phyloP scores from a whole-genome alignment of 2,888 invertebrate species.

The Drosophila prolongata region DNA sequence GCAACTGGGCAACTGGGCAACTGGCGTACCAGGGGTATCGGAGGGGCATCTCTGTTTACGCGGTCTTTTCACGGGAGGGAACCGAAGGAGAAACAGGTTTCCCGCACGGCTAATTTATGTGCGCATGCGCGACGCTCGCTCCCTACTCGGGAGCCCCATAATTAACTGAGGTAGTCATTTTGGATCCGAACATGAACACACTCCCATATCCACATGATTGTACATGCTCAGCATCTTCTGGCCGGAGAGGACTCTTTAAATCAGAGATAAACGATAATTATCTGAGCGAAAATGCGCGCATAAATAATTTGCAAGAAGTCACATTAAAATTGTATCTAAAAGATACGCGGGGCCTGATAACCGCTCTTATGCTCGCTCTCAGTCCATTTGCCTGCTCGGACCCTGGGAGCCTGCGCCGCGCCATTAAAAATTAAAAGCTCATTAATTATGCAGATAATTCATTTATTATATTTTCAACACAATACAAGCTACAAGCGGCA shows the following conservation, averaged over 20 bases:
- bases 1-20: too few species aligned
- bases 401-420: slow-evolving; percentile 59
- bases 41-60: slow-evolving; percentile 55
- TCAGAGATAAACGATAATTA: slow-evolving; percentile 84
- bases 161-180: slow-evolving; percentile 83
- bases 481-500: slow-evolving; percentile 52
- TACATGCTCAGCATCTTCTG: slow-evolving; percentile 27
- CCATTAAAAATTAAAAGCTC: slow-evolving; percentile 83
- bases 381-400: slow-evolving; percentile 36
- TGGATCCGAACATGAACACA: slow-evolving; percentile 65
- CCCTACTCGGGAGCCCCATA: slow-evolving; percentile 82
- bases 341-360: slow-evolving; percentile 76
- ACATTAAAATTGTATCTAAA: slow-evolving; percentile 81
- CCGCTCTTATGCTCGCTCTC: slow-evolving; percentile 36
- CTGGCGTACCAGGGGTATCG: slow-evolving; percentile 47
- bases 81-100: slow-evolving; percentile 55
- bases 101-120: slow-evolving; percentile 72
- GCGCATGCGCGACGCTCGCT: slow-evolving; percentile 76
- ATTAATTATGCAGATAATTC: slow-evolving; percentile 83
- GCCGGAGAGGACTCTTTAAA: slow-evolving; percentile 75
- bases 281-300: slow-evolving; percentile 81
- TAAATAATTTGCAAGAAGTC: slow-evolving; percentile 82
- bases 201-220: neutral
- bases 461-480: slow-evolving; percentile 83
- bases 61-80: slow-evolving; percentile 66